Conservation (phyloP, 1,140 invertebrate genomes). For the Pseudobourletiella spinata region DNA sequence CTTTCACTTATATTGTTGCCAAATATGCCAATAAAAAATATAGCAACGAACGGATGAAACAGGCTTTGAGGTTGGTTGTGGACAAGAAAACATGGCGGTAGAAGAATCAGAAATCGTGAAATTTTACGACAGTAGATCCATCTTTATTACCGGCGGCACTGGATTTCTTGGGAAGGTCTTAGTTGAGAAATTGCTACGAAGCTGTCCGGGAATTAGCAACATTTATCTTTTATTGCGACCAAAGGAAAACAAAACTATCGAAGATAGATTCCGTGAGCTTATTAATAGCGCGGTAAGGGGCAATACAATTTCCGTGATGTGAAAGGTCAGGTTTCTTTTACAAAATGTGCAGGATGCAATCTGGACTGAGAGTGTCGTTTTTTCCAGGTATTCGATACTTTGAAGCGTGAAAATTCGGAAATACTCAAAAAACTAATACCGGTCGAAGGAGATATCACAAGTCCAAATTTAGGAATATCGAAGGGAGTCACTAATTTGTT, state of each 20-base stretch:
- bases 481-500: constrained; percentile 51
- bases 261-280: constrained; percentile 54
- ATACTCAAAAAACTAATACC: constrained; percentile 60
- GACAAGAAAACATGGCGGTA: too few relatives aligned
- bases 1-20: too few relatives aligned
- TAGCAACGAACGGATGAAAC: too few relatives aligned
- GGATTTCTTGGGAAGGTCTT: constrained; percentile 68
- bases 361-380: constrained; percentile 18
- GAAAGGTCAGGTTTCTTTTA: constrained; percentile 11
- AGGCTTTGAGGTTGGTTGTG: too few relatives aligned
- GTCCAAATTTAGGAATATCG: constrained; percentile 46
- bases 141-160: constrained; percentile 55
- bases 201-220: constrained; percentile 56
- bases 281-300: constrained; percentile 38
- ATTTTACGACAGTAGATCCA: constrained; percentile 50
- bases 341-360: neutral
- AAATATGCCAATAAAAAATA: too few relatives aligned
- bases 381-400: constrained; percentile 37
- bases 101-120: constrained; percentile 39
- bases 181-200: constrained; percentile 67
- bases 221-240: constrained; percentile 66
- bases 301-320: constrained; percentile 23
- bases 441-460: constrained; percentile 58
- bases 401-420: constrained; percentile 45
- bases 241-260: constrained; percentile 54